Conservation (phyloP, 2,888 invertebrate species). For the Patella pellucida region DNA sequence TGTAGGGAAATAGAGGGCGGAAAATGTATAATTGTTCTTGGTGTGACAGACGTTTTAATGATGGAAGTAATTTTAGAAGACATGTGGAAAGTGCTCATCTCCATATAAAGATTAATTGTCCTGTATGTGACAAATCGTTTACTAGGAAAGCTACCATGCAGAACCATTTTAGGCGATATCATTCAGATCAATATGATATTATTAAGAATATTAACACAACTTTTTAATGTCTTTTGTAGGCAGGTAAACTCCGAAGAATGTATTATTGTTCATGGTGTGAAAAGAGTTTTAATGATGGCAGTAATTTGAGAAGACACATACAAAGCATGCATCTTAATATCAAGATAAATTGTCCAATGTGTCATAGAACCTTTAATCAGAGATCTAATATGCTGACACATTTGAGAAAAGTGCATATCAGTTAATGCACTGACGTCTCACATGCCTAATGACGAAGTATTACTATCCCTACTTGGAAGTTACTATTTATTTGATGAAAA, state of each 20-base stretch:
- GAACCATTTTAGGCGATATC: not conserved
- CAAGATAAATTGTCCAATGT: not conserved
- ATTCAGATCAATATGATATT: not conserved
- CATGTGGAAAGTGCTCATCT: not conserved
- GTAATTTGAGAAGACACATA: not conserved
- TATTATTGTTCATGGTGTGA: conserved; percentile 4
- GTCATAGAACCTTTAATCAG: not conserved
- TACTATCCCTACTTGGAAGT: no score
- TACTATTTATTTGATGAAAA: no score
- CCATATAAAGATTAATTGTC: not conserved
- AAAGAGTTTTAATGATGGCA: not conserved
- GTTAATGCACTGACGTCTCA: no score
- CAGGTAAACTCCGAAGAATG: not conserved
- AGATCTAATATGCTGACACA: not conserved
- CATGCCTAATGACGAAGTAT: no score
- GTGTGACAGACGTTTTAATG: not conserved
- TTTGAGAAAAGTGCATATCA: not conserved
- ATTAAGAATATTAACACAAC: no score
- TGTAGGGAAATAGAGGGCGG: not conserved
- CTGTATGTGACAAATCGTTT: not conserved
- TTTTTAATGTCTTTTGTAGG: not conserved
- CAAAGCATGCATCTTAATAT: not conserved
- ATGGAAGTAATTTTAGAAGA: not conserved
- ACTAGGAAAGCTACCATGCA: not conserved
- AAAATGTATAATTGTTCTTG: conserved; percentile 5